Evolutionary conservation across 2,797 vertebrate species (phyloP).

Genomic region (Garrulus glandarius): DNA sequence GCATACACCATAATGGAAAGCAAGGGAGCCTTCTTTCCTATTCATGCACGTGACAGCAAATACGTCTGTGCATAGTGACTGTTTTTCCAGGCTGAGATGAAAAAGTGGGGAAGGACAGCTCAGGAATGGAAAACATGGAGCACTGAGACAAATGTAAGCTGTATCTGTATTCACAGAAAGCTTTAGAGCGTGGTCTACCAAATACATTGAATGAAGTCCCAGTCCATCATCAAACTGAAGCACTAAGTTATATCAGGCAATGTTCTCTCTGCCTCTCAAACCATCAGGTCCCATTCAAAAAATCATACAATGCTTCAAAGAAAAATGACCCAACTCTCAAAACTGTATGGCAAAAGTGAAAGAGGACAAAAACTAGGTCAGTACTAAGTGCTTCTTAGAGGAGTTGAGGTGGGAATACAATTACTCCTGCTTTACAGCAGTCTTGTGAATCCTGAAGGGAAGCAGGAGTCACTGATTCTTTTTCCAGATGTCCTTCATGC

Average conservation of each 20-base stretch:
- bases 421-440: background rate
- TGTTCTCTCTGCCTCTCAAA: background rate
- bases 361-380: background rate
- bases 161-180: background rate
- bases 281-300: background rate
- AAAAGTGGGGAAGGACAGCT: background rate
- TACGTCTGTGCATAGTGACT: fast-evolving
- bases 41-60: background rate
- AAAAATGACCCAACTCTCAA: background rate
- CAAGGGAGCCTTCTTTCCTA: background rate
- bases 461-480: background rate
- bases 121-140: background rate
- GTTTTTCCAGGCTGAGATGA: background rate
- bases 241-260: background rate
- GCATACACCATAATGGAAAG: background rate
- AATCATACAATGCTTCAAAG: background rate
- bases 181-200: background rate
- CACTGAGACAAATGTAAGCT: background rate
- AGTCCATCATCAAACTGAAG: background rate
- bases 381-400: background rate
- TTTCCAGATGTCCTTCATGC: background rate
- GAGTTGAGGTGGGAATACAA: background rate
- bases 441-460: background rate
- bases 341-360: background rate
- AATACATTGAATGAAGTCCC: fast-evolving